Percentiles rank a stretch among this genome's conserved stretches.
Evolutionary conservation across 2,888 invertebrate species (phyloP).

Genomic region (Spialia ferax): DNA sequence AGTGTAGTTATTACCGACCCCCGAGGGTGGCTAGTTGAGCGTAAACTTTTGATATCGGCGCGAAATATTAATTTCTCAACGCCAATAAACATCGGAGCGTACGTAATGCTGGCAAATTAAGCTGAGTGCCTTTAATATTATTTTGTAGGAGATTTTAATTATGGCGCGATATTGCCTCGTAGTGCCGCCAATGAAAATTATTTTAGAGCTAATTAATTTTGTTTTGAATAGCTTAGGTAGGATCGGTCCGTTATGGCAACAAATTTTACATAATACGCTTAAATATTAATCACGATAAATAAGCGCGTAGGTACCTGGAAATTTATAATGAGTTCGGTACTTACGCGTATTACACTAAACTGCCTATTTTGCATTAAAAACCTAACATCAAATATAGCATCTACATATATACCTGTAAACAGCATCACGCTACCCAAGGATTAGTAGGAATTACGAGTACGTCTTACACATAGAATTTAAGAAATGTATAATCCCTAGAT

Average conservation of each 20-base stretch:
- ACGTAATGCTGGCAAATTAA: conserved; percentile 83
- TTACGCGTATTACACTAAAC: too few relatives aligned
- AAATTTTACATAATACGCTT: conserved; percentile 36
- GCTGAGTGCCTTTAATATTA: conserved; percentile 80
- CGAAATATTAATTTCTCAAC: conserved; percentile 85
- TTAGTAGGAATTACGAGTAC: too few relatives aligned
- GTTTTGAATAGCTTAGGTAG: conserved; percentile 48
- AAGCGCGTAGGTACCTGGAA: conserved; percentile 4
- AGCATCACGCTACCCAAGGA: too few relatives aligned
- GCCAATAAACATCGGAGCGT: conserved; percentile 79
- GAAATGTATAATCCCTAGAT: too few relatives aligned
- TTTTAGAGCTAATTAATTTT: conserved; percentile 58
- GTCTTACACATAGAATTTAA: background rate
- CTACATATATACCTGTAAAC: too few relatives aligned
- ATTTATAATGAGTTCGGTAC: too few relatives aligned
- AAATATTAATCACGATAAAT: conserved; percentile 31
- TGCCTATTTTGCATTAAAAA: too few relatives aligned
- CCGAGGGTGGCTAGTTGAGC: conserved; percentile 82
- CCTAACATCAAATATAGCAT: too few relatives aligned
- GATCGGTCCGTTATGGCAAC: conserved; percentile 32
- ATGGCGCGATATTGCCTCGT: conserved; percentile 65
- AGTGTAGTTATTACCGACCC: conserved; percentile 75
- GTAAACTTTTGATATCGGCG: conserved; percentile 84
- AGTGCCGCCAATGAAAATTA: conserved; percentile 55
- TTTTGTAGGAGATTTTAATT: conserved; percentile 78